Base-by-base conservation (phyloP, 2,888 invertebrate genomes). In the Macrophya alboannulata region DNA sequence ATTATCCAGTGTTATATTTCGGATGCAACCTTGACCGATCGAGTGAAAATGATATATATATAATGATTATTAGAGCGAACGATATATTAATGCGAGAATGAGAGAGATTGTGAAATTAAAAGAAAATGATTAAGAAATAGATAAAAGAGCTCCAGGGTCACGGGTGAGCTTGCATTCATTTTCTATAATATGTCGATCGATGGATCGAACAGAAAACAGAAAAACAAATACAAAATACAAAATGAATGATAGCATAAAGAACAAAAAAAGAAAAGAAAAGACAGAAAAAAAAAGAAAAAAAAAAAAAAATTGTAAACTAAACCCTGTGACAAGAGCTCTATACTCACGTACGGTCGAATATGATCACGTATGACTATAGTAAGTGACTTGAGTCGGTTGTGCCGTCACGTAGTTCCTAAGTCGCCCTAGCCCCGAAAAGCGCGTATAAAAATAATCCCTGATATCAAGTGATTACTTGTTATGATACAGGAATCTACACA, bases 361-460 rank as follows among this genome's bases (percentile, higher is more conserved):
- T 83, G 68, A 83, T 62, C 83, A 71, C 83, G 68, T 68, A 83
- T 68, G 68, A 68, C 65, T 68, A 83, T 83, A 83, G 83, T 83
- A 68, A 93, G 93, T 93, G 93, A 93, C 92, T 93, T 92, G 92
- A 92, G 93, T 93, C 91, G 93, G 93, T 93, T 93, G 93, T 93
- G 93, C 93, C 92, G 92, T 92, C 92, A 93, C 90, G 93, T 93
- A 93, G 93, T 93, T 93, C 93, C 93, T 93, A 93, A 93, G 91
- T 93, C 93, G 93, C 91, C 93, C 93, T 93, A 93, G 93, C 93
- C 93, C 93, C 93, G 93, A 62, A 85, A 72, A 68, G 51, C 51
- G 17, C 40, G 43, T 45, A n/a, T n/a, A n/a, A 82, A 87, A 84
- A 68, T 79, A 87, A 84, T 85, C 59, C 17, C 55, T 86, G 71